These are phyloP conservation scores for Lordiphosa stackelbergi DNA, from an alignment of 1,140 invertebrate genomes.

Conservation along the genomic window DNA sequence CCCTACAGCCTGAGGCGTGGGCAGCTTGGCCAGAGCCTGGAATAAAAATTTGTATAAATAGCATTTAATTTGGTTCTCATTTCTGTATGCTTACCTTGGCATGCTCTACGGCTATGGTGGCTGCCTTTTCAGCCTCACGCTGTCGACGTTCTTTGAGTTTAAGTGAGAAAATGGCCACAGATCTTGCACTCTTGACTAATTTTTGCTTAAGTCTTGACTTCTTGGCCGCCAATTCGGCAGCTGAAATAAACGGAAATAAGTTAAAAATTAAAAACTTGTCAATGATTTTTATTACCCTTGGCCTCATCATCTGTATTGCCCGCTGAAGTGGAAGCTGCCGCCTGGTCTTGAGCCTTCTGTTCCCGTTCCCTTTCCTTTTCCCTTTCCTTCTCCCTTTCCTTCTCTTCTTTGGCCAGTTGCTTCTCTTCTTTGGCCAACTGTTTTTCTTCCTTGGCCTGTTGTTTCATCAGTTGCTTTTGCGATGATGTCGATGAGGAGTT, in stretches of 20 bases:
- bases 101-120: constrained; percentile 76
- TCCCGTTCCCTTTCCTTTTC: constrained; percentile 37
- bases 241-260: constrained; percentile 24
- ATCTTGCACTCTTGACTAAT: constrained; percentile 87
- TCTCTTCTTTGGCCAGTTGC: constrained; percentile 46
- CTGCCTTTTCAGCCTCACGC: constrained; percentile 83
- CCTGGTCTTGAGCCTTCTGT: constrained; percentile 26
- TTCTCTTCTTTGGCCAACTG: constrained; percentile 49
- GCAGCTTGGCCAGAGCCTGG: constrained; percentile 67
- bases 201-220: constrained; percentile 80
- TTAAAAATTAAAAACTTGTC: background rate
- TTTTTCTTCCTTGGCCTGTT: constrained; percentile 29
- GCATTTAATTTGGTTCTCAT: too few species aligned
- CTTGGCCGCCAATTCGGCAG: constrained; percentile 81
- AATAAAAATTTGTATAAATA: background rate
- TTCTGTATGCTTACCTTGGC: constrained; percentile 56
- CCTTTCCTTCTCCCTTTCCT: constrained; percentile 22
- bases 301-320: constrained; percentile 70
- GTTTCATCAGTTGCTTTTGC: constrained; percentile 51
- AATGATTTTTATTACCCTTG: constrained; percentile 48
- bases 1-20: constrained; percentile 78
- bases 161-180: constrained; percentile 89
- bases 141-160: constrained; percentile 87
- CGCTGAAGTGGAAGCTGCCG: constrained; percentile 40
- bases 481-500: constrained; percentile 68